A percentile compares a stretch with the other conserved stretches of the same genome.
phyloP scores from a whole-genome alignment of 1,140 invertebrate genomes.

The Euura lappo region DNA sequence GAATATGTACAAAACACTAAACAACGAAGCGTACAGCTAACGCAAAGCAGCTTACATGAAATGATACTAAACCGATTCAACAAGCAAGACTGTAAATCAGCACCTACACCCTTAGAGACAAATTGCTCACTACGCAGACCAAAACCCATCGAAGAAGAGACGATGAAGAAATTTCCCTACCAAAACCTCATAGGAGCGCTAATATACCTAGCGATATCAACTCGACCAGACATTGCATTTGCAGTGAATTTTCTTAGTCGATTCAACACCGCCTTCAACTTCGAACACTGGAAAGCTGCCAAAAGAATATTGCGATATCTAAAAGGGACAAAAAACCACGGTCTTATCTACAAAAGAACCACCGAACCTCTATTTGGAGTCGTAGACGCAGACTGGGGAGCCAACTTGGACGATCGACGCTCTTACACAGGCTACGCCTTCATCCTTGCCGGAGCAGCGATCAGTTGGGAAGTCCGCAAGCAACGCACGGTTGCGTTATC shows the following conservation, averaged over 20 bases:
- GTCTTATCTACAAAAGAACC: slow-evolving; percentile 24
- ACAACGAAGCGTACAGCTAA: background rate
- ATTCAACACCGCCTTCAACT: slow-evolving; percentile 48
- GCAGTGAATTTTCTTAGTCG: slow-evolving; percentile 54
- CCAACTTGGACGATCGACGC: slow-evolving; percentile 30
- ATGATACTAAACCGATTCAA: slow-evolving; percentile 34
- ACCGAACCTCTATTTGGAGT: slow-evolving; percentile 13
- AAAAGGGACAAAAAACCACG: slow-evolving; percentile 39
- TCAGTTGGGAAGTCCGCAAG: slow-evolving; percentile 43
- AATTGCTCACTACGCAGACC: slow-evolving; percentile 25
- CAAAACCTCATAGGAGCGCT: slow-evolving; percentile 45
- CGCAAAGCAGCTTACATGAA: slow-evolving; percentile 23
- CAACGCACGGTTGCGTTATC: slow-evolving; percentile 48
- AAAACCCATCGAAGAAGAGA: slow-evolving; percentile 13
- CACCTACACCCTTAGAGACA: slow-evolving; percentile 33
- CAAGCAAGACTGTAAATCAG: slow-evolving; percentile 36
- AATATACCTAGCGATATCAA: slow-evolving; percentile 53
- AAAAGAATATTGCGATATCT: slow-evolving; percentile 44
- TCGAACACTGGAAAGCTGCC: slow-evolving; percentile 49
- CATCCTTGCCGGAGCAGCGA: slow-evolving; percentile 26
- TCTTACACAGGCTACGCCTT: slow-evolving; percentile 37
- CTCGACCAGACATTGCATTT: slow-evolving; percentile 50
- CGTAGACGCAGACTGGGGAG: slow-evolving; percentile 36
- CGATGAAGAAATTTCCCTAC: slow-evolving; percentile 31
- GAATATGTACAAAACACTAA: background rate